These are phyloP conservation scores for Dicyrtoma fusca DNA, from an alignment of 2,888 invertebrate genomes.

Conservation along the genomic window DNA sequence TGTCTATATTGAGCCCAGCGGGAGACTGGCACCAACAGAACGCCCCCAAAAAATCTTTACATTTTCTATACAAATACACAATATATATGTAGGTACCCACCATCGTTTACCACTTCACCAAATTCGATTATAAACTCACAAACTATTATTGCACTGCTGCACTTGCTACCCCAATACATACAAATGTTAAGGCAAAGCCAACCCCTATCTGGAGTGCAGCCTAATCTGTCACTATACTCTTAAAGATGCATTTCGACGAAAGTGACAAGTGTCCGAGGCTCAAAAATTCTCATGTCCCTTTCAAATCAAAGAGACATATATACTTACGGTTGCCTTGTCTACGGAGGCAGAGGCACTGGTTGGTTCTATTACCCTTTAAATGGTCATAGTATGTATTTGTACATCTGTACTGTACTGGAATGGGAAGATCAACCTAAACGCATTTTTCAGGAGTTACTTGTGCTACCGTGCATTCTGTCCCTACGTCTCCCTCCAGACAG, in stretches of 20 bases:
- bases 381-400: no score
- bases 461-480: no score
- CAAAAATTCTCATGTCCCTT: not conserved
- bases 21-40: slow-evolving; percentile 58
- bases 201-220: no score
- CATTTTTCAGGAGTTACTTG: no score
- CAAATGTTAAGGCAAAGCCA: no score
- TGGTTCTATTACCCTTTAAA: no score
- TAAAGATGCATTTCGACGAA: no score
- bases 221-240: no score
- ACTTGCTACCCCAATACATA: slow-evolving; percentile 7
- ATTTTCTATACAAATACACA: slow-evolving; percentile 6
- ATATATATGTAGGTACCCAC: not conserved
- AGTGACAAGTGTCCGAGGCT: not conserved
- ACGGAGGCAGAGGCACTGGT: not conserved
- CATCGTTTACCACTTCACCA: not conserved
- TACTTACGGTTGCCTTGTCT: not conserved
- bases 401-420: no score
- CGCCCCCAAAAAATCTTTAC: slow-evolving; percentile 52
- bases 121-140: not conserved
- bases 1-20: slow-evolving; percentile 44
- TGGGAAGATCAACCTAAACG: no score
- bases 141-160: not conserved
- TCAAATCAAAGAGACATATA: not conserved
- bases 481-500: no score